Evolutionary conservation across 2,888 invertebrate genomes (phyloP), one percentile per base, ranked within the genome.

Genomic region (Eutolmus rufibarbis): DNA sequence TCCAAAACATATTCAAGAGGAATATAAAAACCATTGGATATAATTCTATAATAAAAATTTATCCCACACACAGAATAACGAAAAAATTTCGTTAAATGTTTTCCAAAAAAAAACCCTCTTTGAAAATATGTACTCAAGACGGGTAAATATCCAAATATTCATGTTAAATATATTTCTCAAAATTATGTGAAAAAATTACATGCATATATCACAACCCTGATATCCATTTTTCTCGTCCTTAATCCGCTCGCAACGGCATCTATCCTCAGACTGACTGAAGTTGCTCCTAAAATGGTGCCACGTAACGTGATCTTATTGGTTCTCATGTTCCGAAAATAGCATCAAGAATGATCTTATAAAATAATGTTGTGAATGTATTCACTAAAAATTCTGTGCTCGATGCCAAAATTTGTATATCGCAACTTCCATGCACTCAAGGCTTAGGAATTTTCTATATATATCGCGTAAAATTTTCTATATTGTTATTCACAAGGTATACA

Each of bases 221-320:
- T 28, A 28, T 23, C 28, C 66, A 28, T 66, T 81, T 82, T 86
- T 81, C 87, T 74, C 46, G 76, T 66, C 66, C 66, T 66, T 28
- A 66, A 88, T 89, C 88, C 89, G 89, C 90, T 91, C 90, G 90
- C 90, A 90, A 90, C 93, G 37, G 74, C 74, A 43, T 46, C 94
- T 93, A 86, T 82, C 87, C 87, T 77, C 19, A 86, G 86, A 89
- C 87, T 88, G 88, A 87, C 84, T 84, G 7, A 31, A 93, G 94
- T 93, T 94, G 93, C 93, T 94, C 94, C 94, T 94, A 94, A 95
- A 95, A 94, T 94, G 94, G 94, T 92, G 91, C 93, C 93, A 91
- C 93, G 95, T 94, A 95, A 95, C 92, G 94, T 94, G 95, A 95
- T 94, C 94, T 91, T 91, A 91, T 91, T 78, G 34, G 57, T 56